Base-by-base conservation (phyloP, 30 jellyfish, hydroid and myxozoan genomes). In the Hydra vulgaris region DNA sequence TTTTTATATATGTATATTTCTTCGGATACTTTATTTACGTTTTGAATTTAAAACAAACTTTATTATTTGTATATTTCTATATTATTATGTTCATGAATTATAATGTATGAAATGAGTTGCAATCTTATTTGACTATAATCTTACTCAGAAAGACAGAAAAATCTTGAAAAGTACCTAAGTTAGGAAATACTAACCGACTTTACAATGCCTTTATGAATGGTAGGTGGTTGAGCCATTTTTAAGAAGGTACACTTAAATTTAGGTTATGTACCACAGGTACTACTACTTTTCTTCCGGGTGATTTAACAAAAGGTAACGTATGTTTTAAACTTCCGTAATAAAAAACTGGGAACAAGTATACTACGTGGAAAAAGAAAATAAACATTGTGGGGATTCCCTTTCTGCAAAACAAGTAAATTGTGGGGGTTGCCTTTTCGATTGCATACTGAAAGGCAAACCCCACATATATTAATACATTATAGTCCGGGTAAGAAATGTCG, bases 131-230 rank as follows among this genome's bases (percentile, higher is more conserved):
- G 61, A 40, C 5, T 3, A 3, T 40, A 3, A 40, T 40, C 61
- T 40, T 40, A 40, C 61, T 12, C 61, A 40, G 12, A 40, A 40
- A 12, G 5, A 40, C 61, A 3, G 12, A 3, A 40, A 40, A 40
- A 40, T 12, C 61, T 3, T 40, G 61, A 40, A 40, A 40, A 40
- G 12, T 3, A 12, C 12, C 5, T 12, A 40, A 40, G 8, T 40
- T 3, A 40, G 5, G 61, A 12, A 40, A 24, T 0, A 0, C 89
- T 18, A n/a, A 90, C 97, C 97, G 86, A 95, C 56, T 90, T 90
- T 7, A 90, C 97, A 73, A 90, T 82, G 17, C 97, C 97, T 74
- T 82, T 90, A 25, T 85, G 90, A 82, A 90, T 79, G 83, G 95
- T 84, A 27, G 87, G 83, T 69, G 91, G 77, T 76, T 89, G 96